Evolutionary conservation across 2,113 vertebrate species (phyloP).

Genomic region (Phalacrocorax carbo): DNA sequence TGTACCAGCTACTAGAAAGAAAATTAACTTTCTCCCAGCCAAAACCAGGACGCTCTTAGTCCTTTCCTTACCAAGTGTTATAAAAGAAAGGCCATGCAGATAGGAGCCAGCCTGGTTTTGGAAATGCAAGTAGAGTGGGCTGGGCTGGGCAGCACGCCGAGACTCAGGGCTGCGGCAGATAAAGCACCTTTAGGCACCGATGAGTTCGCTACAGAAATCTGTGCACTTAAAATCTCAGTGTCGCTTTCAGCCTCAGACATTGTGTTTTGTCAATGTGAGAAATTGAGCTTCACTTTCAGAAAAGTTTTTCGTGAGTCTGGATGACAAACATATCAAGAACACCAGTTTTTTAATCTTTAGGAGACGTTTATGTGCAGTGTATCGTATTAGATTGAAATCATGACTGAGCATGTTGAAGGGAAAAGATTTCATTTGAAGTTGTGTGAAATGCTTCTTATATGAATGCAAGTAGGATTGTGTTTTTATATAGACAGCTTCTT

Average conservation of each 20-base stretch:
- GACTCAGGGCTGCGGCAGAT: not conserved
- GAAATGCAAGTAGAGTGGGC: not conserved
- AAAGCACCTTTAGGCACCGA: not conserved
- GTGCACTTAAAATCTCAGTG: not conserved
- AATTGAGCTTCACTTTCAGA: accelerated
- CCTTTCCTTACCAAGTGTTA: not conserved
- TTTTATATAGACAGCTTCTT: not conserved
- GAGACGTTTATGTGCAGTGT: not conserved
- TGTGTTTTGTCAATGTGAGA: not conserved
- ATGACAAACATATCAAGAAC: not conserved
- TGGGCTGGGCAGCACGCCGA: not conserved
- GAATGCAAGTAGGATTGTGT: not conserved
- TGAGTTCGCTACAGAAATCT: not conserved
- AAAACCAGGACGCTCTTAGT: too few relatives aligned
- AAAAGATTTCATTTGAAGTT: not conserved
- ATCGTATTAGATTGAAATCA: accelerated
- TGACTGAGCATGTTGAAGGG: not conserved
- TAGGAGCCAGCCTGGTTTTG: not conserved
- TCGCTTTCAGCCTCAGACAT: not conserved
- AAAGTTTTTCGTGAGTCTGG: not conserved
- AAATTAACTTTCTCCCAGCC: too few relatives aligned
- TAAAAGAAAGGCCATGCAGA: not conserved
- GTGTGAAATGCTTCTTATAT: not conserved
- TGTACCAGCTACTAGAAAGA: too few relatives aligned
- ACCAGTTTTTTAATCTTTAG: too few relatives aligned